Base-by-base conservation (phyloP, 2,797 vertebrate species). In the Sardinella longiceps region DNA sequence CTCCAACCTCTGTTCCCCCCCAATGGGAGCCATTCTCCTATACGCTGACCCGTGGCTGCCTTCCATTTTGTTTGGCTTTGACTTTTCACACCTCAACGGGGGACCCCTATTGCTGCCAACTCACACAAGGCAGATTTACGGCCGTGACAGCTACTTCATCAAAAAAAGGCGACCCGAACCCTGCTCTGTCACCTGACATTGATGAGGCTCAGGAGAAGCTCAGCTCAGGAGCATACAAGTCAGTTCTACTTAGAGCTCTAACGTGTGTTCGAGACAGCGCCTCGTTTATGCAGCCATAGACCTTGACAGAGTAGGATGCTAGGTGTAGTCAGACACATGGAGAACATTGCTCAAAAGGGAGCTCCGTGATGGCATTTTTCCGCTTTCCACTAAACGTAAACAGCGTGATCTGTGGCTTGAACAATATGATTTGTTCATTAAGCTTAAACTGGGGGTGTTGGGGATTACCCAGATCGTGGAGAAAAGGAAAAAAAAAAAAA, bases 1-100 rank as follows among this genome's bases (percentile, higher is more conserved):
- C 81, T 90, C 90, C 37, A 93, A 92, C 88, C 88, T 88, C 20
- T 14, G 30, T 33, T 39, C 66, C 2, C 28, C 83, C 83, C 81
- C 81, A 83, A 12, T 80, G 56, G 82, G 86, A 85, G 50, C 48
- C 33, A 70, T 20, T 70, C 63, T 63, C 48, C 18, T 39, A 18
- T 77, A 77, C 81, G 60, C 70, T 84, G 77, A 84, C 84, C 83
- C 56, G 33, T 48, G 83, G 80, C 60, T 43, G 20, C 58, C 74
- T 63, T 53, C 77, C 81, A 84, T 85, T 86, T 80, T 77, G 82
- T 84, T 86, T 82, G 58, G 74, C 87, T 86, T 87, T 58, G 63
- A 37, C 58, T 63, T 86, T 81, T 74, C 83, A 85, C 80, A 74
- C 53, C 84, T 85, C 86, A 33, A 33, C 82, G 82, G 83, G 80